Evolutionary conservation across 2,113 vertebrate genomes (phyloP).

Genomic region (Bubalus kerabau): DNA sequence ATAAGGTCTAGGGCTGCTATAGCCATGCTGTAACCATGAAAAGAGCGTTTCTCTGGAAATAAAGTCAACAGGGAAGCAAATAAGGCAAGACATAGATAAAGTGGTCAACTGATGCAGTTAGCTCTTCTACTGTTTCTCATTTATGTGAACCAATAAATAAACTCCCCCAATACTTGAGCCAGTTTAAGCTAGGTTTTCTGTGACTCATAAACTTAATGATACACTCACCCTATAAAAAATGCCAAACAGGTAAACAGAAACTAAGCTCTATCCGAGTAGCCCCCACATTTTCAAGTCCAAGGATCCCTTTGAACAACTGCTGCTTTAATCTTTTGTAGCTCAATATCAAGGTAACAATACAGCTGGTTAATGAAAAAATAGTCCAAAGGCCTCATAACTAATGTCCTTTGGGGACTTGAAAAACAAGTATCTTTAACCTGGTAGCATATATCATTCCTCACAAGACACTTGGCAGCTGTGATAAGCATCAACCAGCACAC

Average conservation of each 20-base stretch:
- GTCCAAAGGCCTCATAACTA: not conserved
- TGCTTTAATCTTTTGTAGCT: not conserved
- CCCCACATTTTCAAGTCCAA: not conserved
- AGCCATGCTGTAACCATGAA: not conserved
- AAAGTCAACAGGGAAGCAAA: not conserved
- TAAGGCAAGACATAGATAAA: not conserved
- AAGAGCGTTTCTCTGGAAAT: not conserved
- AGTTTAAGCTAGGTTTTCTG: not conserved
- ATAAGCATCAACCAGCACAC: constrained; percentile 57
- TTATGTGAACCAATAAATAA: not conserved
- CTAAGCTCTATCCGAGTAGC: not conserved
- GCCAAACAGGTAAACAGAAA: not conserved
- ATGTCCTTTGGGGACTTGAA: not conserved
- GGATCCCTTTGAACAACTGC: not conserved
- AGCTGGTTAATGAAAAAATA: not conserved
- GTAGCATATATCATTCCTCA: constrained; percentile 58
- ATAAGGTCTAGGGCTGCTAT: not conserved
- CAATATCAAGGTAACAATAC: not conserved
- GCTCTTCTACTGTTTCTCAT: not conserved
- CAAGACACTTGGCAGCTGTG: constrained; percentile 55
- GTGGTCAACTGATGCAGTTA: not conserved
- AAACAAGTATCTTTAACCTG: constrained; percentile 70
- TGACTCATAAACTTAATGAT: not conserved
- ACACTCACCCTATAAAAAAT: not conserved
- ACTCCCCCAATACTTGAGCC: not conserved